Evolutionary conservation across 2,797 vertebrate species (phyloP).

Genomic region (Acipenser transmontanus): DNA sequence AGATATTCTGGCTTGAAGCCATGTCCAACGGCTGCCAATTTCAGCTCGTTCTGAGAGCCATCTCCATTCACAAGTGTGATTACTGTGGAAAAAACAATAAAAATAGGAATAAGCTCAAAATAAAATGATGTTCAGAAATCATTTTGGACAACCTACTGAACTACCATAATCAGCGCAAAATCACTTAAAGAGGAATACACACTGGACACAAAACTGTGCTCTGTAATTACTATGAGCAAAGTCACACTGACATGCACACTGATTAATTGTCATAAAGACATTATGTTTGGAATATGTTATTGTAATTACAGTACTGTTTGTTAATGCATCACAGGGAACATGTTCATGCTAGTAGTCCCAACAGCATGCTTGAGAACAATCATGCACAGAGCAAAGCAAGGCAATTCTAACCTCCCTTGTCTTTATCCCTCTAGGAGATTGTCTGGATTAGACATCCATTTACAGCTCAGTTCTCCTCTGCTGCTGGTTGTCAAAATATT

Average conservation of each 20-base stretch:
- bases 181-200: not conserved
- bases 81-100: conserved; percentile 37
- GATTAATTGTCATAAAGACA: not conserved
- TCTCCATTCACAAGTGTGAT: conserved; percentile 63
- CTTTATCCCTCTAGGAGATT: not conserved
- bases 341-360: not conserved
- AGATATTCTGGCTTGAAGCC: conserved; percentile 83
- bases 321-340: conserved; percentile 7
- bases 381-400: not conserved
- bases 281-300: conserved; percentile 9
- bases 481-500: no score
- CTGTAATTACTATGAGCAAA: conserved; percentile 1
- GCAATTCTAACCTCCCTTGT: not conserved
- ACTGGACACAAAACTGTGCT: not conserved
- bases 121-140: not conserved
- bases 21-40: conserved; percentile 85
- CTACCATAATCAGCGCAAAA: not conserved
- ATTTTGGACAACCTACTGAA: not conserved
- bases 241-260: not conserved
- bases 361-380: not conserved
- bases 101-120: conserved; percentile 10
- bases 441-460: not conserved
- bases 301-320: conserved; percentile 9
- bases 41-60: conserved; percentile 80
- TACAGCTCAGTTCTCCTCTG: conserved; percentile 4